Conservation (phyloP, 2,113 vertebrate genomes). For the Romanogobio albipinnatus region DNA sequence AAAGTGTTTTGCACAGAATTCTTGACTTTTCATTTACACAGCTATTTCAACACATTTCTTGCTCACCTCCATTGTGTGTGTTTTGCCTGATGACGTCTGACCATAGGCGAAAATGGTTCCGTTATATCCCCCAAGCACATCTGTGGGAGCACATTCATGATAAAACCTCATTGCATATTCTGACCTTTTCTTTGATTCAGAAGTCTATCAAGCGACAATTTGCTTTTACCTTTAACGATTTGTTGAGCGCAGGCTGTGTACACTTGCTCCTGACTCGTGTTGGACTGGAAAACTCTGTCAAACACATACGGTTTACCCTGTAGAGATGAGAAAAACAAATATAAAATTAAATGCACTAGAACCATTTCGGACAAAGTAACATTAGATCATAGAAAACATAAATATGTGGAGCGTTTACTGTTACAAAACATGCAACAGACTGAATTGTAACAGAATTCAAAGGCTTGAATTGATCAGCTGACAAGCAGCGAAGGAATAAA, state of each 20-base stretch:
- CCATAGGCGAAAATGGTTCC: conserved; percentile 99
- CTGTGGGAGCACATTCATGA: conserved; percentile 65
- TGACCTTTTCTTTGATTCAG: background rate
- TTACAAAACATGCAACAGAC: background rate
- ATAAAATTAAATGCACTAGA: background rate
- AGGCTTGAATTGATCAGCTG: background rate
- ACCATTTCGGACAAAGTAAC: background rate
- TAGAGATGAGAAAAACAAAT: conserved; percentile 5
- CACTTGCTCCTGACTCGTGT: conserved; percentile 93
- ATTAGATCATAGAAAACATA: background rate
- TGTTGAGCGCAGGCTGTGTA: conserved; percentile 97
- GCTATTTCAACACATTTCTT: background rate
- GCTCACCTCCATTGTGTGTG: conserved; percentile 97
- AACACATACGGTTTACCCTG: conserved; percentile 93
- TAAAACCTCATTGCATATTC: background rate
- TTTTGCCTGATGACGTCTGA: conserved; percentile 97
- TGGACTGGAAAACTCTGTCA: conserved; percentile 93
- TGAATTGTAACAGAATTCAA: background rate
- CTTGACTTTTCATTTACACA: background rate
- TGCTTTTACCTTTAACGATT: conserved; percentile 92
- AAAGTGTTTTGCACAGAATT: background rate
- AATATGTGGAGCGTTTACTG: background rate
- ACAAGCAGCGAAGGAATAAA: background rate
- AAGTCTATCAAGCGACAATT: background rate
- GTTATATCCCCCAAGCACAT: conserved; percentile 97